Evolutionary conservation across 2,797 vertebrate species (phyloP), one percentile per base, ranked within the genome.

Genomic region (Tachyglossus aculeatus): DNA sequence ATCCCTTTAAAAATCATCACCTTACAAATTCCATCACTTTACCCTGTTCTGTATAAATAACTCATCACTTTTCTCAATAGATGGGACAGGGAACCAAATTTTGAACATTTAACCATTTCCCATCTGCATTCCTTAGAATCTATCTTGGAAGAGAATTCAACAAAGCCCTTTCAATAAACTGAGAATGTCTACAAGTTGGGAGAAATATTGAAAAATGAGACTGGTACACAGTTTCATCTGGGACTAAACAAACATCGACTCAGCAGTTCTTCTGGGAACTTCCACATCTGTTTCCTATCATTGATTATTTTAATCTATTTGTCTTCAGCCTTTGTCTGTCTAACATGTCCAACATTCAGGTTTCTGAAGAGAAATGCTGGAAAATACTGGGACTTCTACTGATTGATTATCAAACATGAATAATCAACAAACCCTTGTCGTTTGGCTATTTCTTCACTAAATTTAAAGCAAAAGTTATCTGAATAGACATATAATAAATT

Each of bases 241-340:
- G 34, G 15, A 78, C 36, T 59, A 61, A 77, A 76, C 52, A 79
- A 67, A 74, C 36, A 82, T 66, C 41, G 67, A 64, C 32, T 81
- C 29, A 61, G 57, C 60, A 74, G 43, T 68, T 61, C 61, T 80
- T 70, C 59, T 39, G 53, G 37, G 22, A 74, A 81, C 25, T 55
- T 82, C 21, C 53, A 72, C 54, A 85, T 71, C 67, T 83, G 76
- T 62, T 78, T 67, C 36, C 64, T 75, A 47, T 54, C 60, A 74
- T 10, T 78, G 25, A 71, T 82, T 60, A 80, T 57, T 80, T 82
- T 64, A 67, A 71, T 62, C 39, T 73, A 48, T 47, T 64, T 45
- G 31, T 67, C 62, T 78, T 69, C 50, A 67, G 34, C 74, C 71
- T 77, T 67, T 72, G 53, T 71, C 55, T 27, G 64, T 24, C 31